Evolutionary conservation across 92 coral and sea anemone species (phyloP), one percentile per base, ranked within the genome.

Genomic region (Epizoanthus scotinus): DNA sequence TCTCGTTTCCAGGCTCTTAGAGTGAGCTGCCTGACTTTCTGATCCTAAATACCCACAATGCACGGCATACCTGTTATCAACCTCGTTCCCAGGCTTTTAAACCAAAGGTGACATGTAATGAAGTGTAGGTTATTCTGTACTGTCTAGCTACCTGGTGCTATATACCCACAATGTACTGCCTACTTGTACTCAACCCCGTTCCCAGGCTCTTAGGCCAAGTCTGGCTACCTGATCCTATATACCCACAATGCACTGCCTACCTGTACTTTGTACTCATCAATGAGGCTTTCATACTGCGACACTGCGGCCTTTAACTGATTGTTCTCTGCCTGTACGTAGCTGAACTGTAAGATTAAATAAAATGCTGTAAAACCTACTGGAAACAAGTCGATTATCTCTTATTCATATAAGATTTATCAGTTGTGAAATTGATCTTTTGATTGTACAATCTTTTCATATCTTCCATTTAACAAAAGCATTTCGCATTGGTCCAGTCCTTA

Each of bases 251-350:
- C 57, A 47, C 81, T 70, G 70, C 86, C 90, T 95, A 95, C 98
- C 98, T 95, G 93, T 27, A 64, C 84, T 84, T 95, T 95, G 50
- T 90, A 87, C 18, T 90, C 98, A 54, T 84, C 88, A 62, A 95
- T 71, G 54, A 90, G 89, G 22, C 83, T 90, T 44, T 93, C 95
- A 67, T 95, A 91, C 61, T 93, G 90, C 29, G 75, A 78, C 63
- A 91, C 81, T 65, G 97, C 90, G 31, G 84, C 85, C 54, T 92
- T 90, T 14, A 92, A 83, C 83, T 89, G 94, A 83, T 88, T 89
- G 68, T 90, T 91, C 58, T 95, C 97, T 49, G 84, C 91, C 69
- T 89, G 86, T 67, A 84, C 84, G 78, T 82, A 81, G 54, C 77
- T 90, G 64, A 80, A 77, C 98, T 95, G 86, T 22, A 71, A 70